Base-by-base conservation (phyloP, 2,113 vertebrate species). In the Caretta caretta region DNA sequence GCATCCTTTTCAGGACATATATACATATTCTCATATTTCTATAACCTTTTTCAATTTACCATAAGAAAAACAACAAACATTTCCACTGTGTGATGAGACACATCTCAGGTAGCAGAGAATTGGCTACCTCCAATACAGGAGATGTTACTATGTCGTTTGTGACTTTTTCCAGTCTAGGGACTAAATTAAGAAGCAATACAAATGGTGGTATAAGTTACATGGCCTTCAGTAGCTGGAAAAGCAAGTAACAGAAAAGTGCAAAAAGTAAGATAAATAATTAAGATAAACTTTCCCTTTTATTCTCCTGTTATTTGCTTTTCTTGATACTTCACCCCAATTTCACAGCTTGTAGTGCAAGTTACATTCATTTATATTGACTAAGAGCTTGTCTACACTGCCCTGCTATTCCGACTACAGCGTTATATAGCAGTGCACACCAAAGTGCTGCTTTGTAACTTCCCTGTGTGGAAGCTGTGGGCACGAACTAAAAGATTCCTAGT, bases 91-190 rank as follows among this genome's bases (percentile, higher is more conserved):
- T 38, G 62, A 75, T 29, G 12, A 38, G 35, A 54, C 46, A 51
- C 1, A 2, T 85, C 8, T 6, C 12, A 12, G 17, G 42, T 4
- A 1, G 27, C 25, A 38, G 78, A 8, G 4, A 19, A 3, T 80
- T 16, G 31, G 79, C 54, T 3, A 0, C 1, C 2, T 12, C 51
- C 17, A 48, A 2, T 49, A 79, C 0, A 50, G 4, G n/a, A 24
- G 1, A 0, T 57, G 3, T 59, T 87, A 53, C 50, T 38, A 29
- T 0, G 10, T 24, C 56, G 25, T 42, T 3, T 16, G 4, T 1
- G 8, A 4, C 4, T 49, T 78, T 80, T 78, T 87, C 12, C 9
- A 90, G 90, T 42, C 42, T 4, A 4, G 4, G 42, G 49, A 46
- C 72, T 38, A 76, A 46, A 76, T 46, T 27, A 46, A 46, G 72